Percentiles rank a stretch among this genome's conserved stretches.
phyloP scores from a whole-genome alignment of 2,888 invertebrate genomes.

The Belgica antarctica region DNA sequence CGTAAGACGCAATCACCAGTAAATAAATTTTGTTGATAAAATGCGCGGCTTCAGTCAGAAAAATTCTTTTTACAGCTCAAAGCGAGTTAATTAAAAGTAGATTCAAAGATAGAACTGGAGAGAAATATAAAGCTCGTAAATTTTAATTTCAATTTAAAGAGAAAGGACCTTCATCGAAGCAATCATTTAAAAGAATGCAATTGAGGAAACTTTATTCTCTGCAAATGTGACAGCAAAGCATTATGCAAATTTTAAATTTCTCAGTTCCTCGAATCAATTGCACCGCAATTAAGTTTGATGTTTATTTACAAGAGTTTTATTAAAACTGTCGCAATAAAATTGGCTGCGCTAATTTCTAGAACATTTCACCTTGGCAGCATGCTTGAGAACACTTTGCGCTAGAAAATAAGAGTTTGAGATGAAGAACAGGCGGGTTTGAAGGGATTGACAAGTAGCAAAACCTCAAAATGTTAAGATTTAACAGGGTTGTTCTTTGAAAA shows the following conservation, averaged over 20 bases:
- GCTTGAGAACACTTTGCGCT: background rate
- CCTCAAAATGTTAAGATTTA: too few species aligned
- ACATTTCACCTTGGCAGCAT: background rate
- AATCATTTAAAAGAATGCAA: background rate
- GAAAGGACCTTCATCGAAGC: constrained; percentile 8
- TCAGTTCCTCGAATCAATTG: background rate
- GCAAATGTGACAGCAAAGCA: background rate
- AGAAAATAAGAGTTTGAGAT: too few species aligned
- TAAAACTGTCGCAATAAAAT: constrained; percentile 19
- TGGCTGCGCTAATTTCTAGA: background rate
- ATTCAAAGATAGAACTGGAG: background rate
- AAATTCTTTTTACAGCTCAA: background rate
- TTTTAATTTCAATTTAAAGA: background rate
- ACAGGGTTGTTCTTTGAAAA: background rate
- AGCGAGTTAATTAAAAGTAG: constrained; percentile 2
- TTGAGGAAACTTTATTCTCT: constrained; percentile 17
- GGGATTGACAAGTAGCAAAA: too few species aligned
- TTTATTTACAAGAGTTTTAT: constrained; percentile 42
- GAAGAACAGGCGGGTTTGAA: too few species aligned
- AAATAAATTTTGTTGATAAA: constrained; percentile 40
- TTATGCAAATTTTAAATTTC: constrained; percentile 39
- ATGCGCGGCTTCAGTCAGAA: constrained; percentile 2
- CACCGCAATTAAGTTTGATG: constrained; percentile 37
- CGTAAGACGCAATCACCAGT: constrained; percentile 30
- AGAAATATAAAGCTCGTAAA: constrained; percentile 15